phyloP scores from a whole-genome alignment of 2,888 invertebrate species.

The Colletes collaris region DNA sequence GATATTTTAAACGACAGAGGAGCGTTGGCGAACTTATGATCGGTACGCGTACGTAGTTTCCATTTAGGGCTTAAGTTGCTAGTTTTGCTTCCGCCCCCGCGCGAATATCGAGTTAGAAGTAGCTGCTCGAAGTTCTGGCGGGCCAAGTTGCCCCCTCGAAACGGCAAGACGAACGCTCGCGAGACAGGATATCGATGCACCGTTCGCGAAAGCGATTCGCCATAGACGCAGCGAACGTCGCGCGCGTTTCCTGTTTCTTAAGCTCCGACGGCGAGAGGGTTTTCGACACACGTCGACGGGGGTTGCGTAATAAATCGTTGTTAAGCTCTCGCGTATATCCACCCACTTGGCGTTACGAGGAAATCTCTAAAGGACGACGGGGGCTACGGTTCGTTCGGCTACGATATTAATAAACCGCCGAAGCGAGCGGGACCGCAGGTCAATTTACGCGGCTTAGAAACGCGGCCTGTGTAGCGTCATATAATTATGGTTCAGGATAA shows the following conservation, averaged over 20 bases:
- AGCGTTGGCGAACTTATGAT: constrained; percentile 15
- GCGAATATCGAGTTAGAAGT: constrained; percentile 67
- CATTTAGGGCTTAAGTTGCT: constrained; percentile 61
- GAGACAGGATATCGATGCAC: constrained; percentile 48
- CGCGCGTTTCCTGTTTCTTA: not conserved
- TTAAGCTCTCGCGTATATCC: constrained; percentile 33
- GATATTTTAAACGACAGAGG: not conserved
- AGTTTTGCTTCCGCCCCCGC: constrained; percentile 43
- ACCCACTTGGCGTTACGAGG: constrained; percentile 12
- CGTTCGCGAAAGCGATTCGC: constrained; percentile 22
- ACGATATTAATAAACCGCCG: constrained; percentile 44
- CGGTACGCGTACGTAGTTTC: constrained; percentile 43
- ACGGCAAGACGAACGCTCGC: not conserved
- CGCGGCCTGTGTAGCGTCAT: not conserved
- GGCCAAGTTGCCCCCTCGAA: constrained; percentile 12
- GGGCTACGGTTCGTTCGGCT: constrained; percentile 13
- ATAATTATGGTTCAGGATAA: constrained; percentile 23
- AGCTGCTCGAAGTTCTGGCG: constrained; percentile 65
- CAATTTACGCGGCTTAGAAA: constrained; percentile 43
- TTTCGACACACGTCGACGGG: constrained; percentile 10
- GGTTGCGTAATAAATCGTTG: constrained; percentile 58
- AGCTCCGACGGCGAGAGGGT: constrained; percentile 2
- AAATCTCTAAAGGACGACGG: constrained; percentile 20
- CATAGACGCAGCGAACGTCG: constrained; percentile 9
- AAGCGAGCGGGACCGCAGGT: constrained; percentile 30